Conservation (phyloP, 2,888 invertebrate genomes). For the Tetropium fuscum region DNA sequence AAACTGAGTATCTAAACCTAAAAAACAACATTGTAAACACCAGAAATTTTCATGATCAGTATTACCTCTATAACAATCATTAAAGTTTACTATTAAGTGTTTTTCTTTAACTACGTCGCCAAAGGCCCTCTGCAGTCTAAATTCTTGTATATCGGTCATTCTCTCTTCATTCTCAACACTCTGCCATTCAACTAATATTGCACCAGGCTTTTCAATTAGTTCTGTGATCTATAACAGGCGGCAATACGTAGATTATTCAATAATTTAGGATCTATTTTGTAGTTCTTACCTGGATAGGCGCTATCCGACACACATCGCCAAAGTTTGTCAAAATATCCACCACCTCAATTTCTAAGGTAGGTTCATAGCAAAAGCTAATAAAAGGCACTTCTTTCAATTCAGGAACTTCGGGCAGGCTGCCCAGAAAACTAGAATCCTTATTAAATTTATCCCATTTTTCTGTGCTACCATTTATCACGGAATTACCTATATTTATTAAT, state of each 20-base stretch:
- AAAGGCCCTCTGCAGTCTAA: constrained; percentile 64
- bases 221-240: constrained; percentile 65
- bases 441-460: constrained; percentile 50
- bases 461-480: constrained; percentile 41
- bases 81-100: constrained; percentile 58
- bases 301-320: constrained; percentile 57
- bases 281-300: constrained; percentile 58
- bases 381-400: constrained; percentile 69
- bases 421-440: constrained; percentile 57
- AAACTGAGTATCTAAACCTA: constrained; percentile 65
- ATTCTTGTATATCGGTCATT: constrained; percentile 65
- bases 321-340: constrained; percentile 50
- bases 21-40: constrained; percentile 15
- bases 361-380: constrained; percentile 67
- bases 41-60: too few species aligned
- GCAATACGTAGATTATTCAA: not conserved
- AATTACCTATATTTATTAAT: constrained; percentile 57
- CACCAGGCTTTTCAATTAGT: constrained; percentile 68
- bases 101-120: constrained; percentile 60
- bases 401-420: constrained; percentile 70
- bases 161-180: constrained; percentile 63
- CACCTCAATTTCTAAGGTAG: constrained; percentile 53
- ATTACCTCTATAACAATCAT: constrained; percentile 65
- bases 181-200: constrained; percentile 69
- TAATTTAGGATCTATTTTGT: not conserved